Evolutionary conservation across 37 sponge, comb jelly and placozoan species (phyloP), one percentile per base, ranked within the genome.

Genomic region (Haliclona indistincta): DNA sequence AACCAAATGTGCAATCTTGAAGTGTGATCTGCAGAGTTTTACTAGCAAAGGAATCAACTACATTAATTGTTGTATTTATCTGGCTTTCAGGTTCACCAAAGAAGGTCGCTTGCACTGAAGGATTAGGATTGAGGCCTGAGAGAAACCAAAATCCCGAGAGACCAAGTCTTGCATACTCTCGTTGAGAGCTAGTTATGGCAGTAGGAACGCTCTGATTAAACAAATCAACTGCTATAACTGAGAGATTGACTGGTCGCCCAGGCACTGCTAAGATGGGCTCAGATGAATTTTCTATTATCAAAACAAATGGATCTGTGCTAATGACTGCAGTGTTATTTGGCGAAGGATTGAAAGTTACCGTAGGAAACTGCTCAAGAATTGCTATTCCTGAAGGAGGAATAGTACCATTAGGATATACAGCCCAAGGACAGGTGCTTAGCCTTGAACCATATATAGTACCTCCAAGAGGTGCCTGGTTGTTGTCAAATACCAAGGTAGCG

Each of bases 141-240:
- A 73, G 44, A 71, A 85, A 66, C 23, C 43, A 47, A 44, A 51
- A 85, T 6, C 66, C 67, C 0, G 66, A 71, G 47, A 19, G 29
- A 20, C 85, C 85, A 54, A 85, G 40, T 2, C n/a, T n/a, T n/a
- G n/a, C n/a, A n/a, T n/a, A n/a, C n/a, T n/a, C n/a, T n/a, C n/a
- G n/a, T n/a, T n/a, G n/a, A n/a, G n/a, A n/a, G n/a, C n/a, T n/a
- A n/a, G n/a, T n/a, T n/a, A n/a, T n/a, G n/a, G n/a, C n/a, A n/a
- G 29, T 25, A 35, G 74, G 74, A n/a, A 73, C 42, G 37, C 38
- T 30, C 10, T 52, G 52, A 23, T 37, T 7, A 1, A 56, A 56
- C 15, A 10, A 5, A 8, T 73, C 74, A 11, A 15, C 3, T 2
- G 74, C 74, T 26, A 22, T 38, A 19, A 73, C 35, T 20, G 35